These are phyloP conservation scores for Trematomus loennbergii DNA, from an alignment of 2,113 vertebrate species.

Conservation along the genomic window DNA sequence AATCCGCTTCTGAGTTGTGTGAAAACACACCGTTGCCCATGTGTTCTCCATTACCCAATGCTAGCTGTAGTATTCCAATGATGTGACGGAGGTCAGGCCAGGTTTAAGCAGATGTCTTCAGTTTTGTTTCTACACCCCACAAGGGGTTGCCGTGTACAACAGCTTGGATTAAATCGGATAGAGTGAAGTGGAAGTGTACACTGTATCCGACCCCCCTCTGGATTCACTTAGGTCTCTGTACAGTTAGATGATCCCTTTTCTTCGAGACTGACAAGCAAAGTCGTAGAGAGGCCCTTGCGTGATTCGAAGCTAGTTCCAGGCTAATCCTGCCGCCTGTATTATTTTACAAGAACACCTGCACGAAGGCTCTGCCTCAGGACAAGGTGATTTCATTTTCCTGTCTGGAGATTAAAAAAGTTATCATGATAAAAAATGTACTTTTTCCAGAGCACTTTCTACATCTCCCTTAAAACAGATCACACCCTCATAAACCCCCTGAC, in stretches of 20 bases:
- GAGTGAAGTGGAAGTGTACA: constrained; percentile 24
- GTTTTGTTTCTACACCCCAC: constrained; percentile 49
- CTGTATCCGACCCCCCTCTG: constrained; percentile 49
- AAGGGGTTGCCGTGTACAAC: constrained; percentile 52
- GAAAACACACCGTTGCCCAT: constrained; percentile 49
- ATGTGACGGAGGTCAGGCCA: constrained; percentile 51
- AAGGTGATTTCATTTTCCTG: constrained; percentile 60
- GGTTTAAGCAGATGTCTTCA: constrained; percentile 72
- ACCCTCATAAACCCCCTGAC: constrained; percentile 10
- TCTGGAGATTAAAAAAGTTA: constrained; percentile 41
- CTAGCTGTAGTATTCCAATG: constrained; percentile 59
- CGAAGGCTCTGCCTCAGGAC: constrained; percentile 20
- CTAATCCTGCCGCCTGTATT: constrained; percentile 42
- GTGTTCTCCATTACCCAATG: constrained; percentile 56
- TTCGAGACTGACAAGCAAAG: constrained; percentile 48
- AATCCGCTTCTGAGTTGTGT: constrained; percentile 35
- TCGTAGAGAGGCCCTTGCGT: constrained; percentile 58
- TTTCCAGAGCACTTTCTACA: neutral
- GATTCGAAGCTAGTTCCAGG: constrained; percentile 47
- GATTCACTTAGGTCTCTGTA: constrained; percentile 56
- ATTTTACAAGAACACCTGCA: constrained; percentile 56
- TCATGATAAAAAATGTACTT: constrained; percentile 27
- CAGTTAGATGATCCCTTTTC: constrained; percentile 57
- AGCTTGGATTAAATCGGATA: constrained; percentile 53
- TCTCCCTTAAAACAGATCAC: constrained; percentile 8